Conservation (phyloP, 2,888 invertebrate species). For the Salticus scenicus region DNA sequence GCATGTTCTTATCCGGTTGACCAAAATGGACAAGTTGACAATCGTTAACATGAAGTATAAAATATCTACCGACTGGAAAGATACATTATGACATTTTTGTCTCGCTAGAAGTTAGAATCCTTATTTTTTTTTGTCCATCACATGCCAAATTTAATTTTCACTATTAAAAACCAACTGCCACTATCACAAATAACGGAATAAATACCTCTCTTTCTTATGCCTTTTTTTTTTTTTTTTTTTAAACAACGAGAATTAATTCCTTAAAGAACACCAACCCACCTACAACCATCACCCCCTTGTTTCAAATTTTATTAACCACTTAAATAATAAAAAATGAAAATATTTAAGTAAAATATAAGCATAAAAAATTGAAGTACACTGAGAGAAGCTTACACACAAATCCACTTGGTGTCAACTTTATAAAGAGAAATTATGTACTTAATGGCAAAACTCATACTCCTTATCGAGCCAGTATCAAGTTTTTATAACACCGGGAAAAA, state of each 20-base stretch:
- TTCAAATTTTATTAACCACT: constrained; percentile 12
- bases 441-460: constrained; percentile 40
- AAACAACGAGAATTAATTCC: background rate
- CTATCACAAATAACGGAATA: constrained; percentile 1
- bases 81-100: constrained; percentile 4
- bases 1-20: no score
- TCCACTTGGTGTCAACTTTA: constrained; percentile 40
- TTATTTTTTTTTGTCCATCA: background rate
- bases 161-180: background rate
- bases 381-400: constrained; percentile 12
- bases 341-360: background rate
- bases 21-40: no score
- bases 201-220: background rate
- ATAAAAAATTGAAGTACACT: background rate
- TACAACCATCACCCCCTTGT: constrained; percentile 6
- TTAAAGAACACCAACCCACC: background rate
- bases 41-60: no score
- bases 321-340: background rate
- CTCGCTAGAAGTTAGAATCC: background rate
- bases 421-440: constrained; percentile 51
- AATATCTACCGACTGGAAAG: no score
- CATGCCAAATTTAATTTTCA: background rate
- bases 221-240: background rate
- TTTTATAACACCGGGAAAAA: background rate
- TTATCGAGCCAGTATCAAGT: constrained; percentile 18